Evolutionary conservation across 37 sponge, comb jelly and placozoan species (phyloP), one percentile per base, ranked within the genome.

Genomic region (Spongia lamella): DNA sequence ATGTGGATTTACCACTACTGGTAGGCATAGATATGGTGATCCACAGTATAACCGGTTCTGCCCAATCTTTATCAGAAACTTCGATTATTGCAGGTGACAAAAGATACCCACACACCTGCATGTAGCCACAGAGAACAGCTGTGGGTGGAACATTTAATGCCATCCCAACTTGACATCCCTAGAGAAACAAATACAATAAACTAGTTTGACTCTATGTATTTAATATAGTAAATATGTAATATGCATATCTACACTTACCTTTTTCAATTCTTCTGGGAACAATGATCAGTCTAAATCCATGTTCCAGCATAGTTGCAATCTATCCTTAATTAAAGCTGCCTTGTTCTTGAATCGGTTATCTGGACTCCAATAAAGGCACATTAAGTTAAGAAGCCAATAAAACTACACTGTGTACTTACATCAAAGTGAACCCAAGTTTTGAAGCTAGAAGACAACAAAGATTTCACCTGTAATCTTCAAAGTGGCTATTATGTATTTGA

Each of bases 31-130:
- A 20, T 16, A 76, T 39, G 1, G 66, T 29, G 13, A 76, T 49
- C 77, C 77, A 76, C 64, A 76, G 30, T 21, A 76, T 51, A 24
- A 76, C 64, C 21, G 77, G 39, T 19, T 76, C 77, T 1, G 1
- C 14, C 74, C 74, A 73, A 34, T 73, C 50, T 0, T 63, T 76
- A 15, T 24, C 32, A 1, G 66, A 65, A 19, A 63, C 33, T 25
- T 63, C 2, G 7, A 76, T 64, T 3, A 43, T 3, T 36, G 77
- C 77, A 30, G 56, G 65, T 16, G 58, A 53, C 52, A 76, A 30
- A n/a, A 37, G 30, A 30, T 43, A 61, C 5, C 56, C 13, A 3
- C 65, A 27, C 39, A 56, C 38, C 13, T 35, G 9, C 13, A 73
- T 31, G 17, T 40, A 56, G 1, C 61, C 74, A 35, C 60, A 34